Base-by-base conservation (phyloP, 2,113 vertebrate species). In the Stegastes partitus region DNA sequence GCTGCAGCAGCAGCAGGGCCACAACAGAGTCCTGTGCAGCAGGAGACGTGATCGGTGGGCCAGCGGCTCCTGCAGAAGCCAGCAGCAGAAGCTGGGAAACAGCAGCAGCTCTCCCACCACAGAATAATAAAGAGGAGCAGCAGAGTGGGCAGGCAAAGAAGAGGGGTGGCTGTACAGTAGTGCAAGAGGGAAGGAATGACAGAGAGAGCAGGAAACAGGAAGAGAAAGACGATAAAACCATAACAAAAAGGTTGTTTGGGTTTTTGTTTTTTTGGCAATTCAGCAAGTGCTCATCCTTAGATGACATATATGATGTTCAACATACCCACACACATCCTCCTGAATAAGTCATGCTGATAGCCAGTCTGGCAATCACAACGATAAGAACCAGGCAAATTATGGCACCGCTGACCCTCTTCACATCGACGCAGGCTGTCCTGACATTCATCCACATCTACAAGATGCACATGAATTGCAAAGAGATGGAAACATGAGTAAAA, bases 331-430 rank as follows among this genome's bases (percentile, higher is more conserved):
- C 98, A 99, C 86, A 81, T 88, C 71, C 94, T 95, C 90, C 95
- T 95, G 75, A 96, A 96, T 0, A 94, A 87, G 22, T 98, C 96
- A 10, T 95, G 95, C 90, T 97, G 96, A 83, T 96, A 99, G 6
- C 98, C 98, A 0, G 90, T 86, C 86, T 91, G 96, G 89, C 98
- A 99, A 92, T 98, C 96, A 0, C 98, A 99, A 72, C 96, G 96
- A 65, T 98, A 97, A 49, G 95, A 93, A 2, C 98, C 97, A 0
- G 97, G 95, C 18, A 98, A 89, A 84, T 99, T 99, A 85, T 95
- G 93, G 85, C 98, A 99, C 62, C 95, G 55, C 83, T 98, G 97
- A 42, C 94, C 95, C 11, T 95, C 95, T 0, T 95, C 94, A 3
- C 97, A 99, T 2, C 78, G 95, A 81, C 97, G 95, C 16, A 94